Conservation (phyloP, 1,140 invertebrate species). For the Drosophila tsacasi region DNA sequence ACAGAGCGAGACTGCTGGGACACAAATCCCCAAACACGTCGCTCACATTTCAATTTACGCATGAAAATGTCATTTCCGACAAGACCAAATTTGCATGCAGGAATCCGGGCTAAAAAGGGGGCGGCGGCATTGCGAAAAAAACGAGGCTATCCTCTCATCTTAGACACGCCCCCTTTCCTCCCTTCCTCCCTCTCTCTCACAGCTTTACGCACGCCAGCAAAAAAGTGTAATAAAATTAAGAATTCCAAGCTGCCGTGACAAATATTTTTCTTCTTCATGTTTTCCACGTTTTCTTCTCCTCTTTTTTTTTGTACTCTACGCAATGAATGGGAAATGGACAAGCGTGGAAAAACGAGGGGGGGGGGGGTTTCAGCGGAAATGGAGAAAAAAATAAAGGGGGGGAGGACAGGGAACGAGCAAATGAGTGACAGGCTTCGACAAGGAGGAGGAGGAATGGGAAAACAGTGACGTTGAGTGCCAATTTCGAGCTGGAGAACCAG, state of each 20-base stretch:
- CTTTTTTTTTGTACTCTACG: conserved; percentile 28
- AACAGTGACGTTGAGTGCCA: conserved; percentile 76
- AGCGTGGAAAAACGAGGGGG: background rate
- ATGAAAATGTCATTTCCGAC: conserved; percentile 84
- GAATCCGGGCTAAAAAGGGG: conserved; percentile 49
- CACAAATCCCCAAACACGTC: conserved; percentile 81
- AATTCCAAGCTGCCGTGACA: conserved; percentile 85
- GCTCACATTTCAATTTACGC: conserved; percentile 84
- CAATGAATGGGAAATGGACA: conserved; percentile 62
- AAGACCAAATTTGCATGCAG: conserved; percentile 81
- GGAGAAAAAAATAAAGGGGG: conserved; percentile 7
- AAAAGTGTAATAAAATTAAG: conserved; percentile 83
- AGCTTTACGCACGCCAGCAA: conserved; percentile 60
- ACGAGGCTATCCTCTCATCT: conserved; percentile 54
- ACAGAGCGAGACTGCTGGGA: conserved; percentile 10
- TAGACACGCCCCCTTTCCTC: conserved; percentile 17
- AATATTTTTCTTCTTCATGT: conserved; percentile 62
- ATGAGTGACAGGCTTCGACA: conserved; percentile 75
- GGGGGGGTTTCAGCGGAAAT: conserved; percentile 7
- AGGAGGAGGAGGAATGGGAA: conserved; percentile 31
- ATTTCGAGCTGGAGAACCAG: conserved; percentile 64
- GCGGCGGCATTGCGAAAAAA: conserved; percentile 13
- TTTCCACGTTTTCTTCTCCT: conserved; percentile 15
- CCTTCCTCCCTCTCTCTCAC: background rate
- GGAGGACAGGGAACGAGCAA: conserved; percentile 39